Evolutionary conservation across 2,797 vertebrate species (phyloP), one percentile per base, ranked within the genome.

Genomic region (Brachyalestes nurse): DNA sequence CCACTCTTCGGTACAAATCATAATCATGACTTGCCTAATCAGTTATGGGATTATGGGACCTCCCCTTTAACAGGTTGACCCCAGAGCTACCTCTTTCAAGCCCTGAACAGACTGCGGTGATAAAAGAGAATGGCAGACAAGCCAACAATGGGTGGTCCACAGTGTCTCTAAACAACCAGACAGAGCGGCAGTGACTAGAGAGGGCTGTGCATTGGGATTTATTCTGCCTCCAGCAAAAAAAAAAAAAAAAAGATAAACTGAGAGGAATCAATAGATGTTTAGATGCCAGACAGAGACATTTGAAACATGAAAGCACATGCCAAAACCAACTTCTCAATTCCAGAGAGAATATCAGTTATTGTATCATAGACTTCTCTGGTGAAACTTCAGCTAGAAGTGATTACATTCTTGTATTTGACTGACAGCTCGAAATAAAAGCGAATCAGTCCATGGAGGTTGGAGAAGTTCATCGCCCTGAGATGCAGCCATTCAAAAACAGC

Each of bases 241-340:
- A 61, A 69, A 17, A 28, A 0, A 58, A 47, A 19, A 47, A 28
- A 28, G 28, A 28, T 1, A 28, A 38, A 16, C 6, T 40, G 7
- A 23, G 5, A 75, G 69, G 60, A 80, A 80, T 81, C 79, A 53
- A 81, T 75, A 81, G 0, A 62, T 47, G 55, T 69, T 75, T 75
- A 69, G 55, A 75, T 75, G 79, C 64, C 66, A 80, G 62, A 66
- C 19, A 49, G 16, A 74, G 23, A 55, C 19, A 47, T 2, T 55
- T 60, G 51, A 47, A 40, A 40, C 75, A 57, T 23, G 16, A 40
- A 76, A 38, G 28, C 38, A 45, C 51, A 57, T n/a, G 45, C 57
- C 55, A 60, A 28, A 65, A 69, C 64, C 65, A 55, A 38, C 57
- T 73, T 73, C 38, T 34, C n/a, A 60, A 19, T 21, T 58, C 13